Evolutionary conservation across 1,140 invertebrate species (phyloP), one percentile per base, ranked within the genome.

Genomic region (Chelonus insularis): DNA sequence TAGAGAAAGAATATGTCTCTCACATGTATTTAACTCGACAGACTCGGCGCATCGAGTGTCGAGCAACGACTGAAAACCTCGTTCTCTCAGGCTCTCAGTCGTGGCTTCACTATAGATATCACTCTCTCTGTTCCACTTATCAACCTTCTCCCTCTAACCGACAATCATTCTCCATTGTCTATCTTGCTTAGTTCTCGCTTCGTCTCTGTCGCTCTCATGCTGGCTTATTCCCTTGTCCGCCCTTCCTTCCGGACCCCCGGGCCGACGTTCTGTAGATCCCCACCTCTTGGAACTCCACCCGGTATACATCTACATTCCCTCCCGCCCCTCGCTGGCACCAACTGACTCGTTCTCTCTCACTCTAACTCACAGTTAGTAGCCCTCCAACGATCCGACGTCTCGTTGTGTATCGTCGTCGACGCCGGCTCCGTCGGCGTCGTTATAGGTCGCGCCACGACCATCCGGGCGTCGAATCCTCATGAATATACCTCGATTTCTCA

Each of bases 231-330:
- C 43, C 57, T 34, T 23, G 43, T 57, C 57, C 14, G 57, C 57
- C 57, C 43, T 48, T 48, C 45, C 57, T 58, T 58, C 57, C 57
- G 57, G 57, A 58, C 57, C 57, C 57, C 57, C 57, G 45, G 37
- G 55, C 55, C 55, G 20, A 18, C 43, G 37, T 57, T 14, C 41
- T 45, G 25, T 14, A 8, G n/a, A 9, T 18, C 41, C 41, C 16
- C 41, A 45, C 41, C 16, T 45, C 6, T 3, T 45, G 41, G 16
- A 45, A 45, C 41, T 45, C 41, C 41, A 45, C 41, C 41, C 55
- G 39, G 39, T 57, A 41, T 36, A 34, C 29, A 18, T 43, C 36
- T 56, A 14, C 43, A 14, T 39, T 45, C 41, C 16, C 39, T 47
- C 23, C 43, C 12, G 20, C 23, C 21, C 16, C 52, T 2, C n/a